Evolutionary conservation across 64 coral and sea anemone genomes (phyloP), one percentile per base, ranked within the genome.

Genomic region (Stichodactyla mertensii): DNA sequence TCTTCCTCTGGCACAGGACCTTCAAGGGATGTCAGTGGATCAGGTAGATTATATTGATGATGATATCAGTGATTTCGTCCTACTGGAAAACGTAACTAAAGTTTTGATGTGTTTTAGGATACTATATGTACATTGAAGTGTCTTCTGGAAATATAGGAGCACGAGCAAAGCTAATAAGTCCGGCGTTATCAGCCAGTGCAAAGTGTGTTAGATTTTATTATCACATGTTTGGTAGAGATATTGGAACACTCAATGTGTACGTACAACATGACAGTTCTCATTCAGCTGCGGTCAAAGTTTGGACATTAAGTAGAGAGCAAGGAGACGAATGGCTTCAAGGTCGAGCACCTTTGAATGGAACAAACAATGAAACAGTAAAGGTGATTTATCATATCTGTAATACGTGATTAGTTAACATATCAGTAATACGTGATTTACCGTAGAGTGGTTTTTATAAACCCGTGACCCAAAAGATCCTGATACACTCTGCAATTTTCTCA

Each of bases 131-230:
- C 77, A 82, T 90, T 14, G 94, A 96, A 53, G 87, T 88, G 19
- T 83, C 94, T 4, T n/a, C 31, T 10, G 60, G 62, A 80, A 2
- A 60, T 19, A 61, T 4, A 84, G 80, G 70, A 51, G 64, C 20
- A 10, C 89, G 91, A 74, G 94, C 94, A 54, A 92, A 87, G 94
- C 52, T 96, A 57, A 79, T 81, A 51, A 89, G 94, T 23, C 86
- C 91, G 23, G 19, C 31, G 11, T 15, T 96, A 10, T 70, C 89
- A 28, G 78, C 69, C 20, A 31, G 61, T 85, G 88, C 90, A 18
- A 94, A 99, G 55, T 99, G 97, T 55, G 87, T 99, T n/a, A 85
- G 90, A 12, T 95, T 99, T 51, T 99, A 99, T 62, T 99, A 92
- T 52, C 97, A 99, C 88, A 88, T 99, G 88, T 86, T 92, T 54